Evolutionary conservation across 2,113 vertebrate genomes (phyloP).

Genomic region (Caranx melampygus): DNA sequence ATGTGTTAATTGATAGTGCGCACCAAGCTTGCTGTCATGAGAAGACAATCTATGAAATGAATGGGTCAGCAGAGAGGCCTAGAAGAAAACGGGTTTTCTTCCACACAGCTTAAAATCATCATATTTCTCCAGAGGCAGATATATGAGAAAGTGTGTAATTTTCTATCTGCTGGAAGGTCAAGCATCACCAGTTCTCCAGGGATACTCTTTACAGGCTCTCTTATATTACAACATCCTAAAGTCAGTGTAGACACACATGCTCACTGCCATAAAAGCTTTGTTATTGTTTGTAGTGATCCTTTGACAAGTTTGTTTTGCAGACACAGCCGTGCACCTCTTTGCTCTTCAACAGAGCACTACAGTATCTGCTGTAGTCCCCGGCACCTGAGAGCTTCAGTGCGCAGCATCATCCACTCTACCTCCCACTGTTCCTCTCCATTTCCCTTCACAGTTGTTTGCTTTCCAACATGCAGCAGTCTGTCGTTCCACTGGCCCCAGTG

Average conservation of each 20-base stretch:
- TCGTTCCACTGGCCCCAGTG: slow-evolving; percentile 24
- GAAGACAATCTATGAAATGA: slow-evolving; percentile 47
- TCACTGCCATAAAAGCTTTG: slow-evolving; percentile 19
- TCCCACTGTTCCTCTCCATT: slow-evolving; percentile 35
- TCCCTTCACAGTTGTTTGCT: slow-evolving; percentile 30
- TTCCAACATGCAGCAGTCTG: slow-evolving; percentile 24
- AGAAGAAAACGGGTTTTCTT: slow-evolving; percentile 38
- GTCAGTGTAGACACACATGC: not conserved
- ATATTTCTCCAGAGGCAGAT: slow-evolving; percentile 43
- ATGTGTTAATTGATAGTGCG: slow-evolving; percentile 4
- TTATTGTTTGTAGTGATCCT: not conserved
- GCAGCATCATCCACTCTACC: slow-evolving; percentile 51
- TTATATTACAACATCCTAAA: slow-evolving; percentile 20
- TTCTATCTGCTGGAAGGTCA: slow-evolving; percentile 28
- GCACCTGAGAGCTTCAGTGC: slow-evolving; percentile 22
- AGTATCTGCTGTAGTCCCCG: slow-evolving; percentile 19
- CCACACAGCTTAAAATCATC: slow-evolving; percentile 40
- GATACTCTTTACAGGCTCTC: not conserved
- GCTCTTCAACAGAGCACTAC: slow-evolving; percentile 33
- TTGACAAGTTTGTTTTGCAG: not conserved
- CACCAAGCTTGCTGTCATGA: slow-evolving; percentile 23
- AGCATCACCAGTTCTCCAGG: slow-evolving; percentile 4
- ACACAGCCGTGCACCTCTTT: slow-evolving; percentile 23
- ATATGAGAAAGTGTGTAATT: slow-evolving; percentile 34
- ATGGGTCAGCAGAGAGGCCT: slow-evolving; percentile 7